Evolutionary conservation across 1,140 invertebrate species (phyloP).

Genomic region (Neodiprion virginianus): DNA sequence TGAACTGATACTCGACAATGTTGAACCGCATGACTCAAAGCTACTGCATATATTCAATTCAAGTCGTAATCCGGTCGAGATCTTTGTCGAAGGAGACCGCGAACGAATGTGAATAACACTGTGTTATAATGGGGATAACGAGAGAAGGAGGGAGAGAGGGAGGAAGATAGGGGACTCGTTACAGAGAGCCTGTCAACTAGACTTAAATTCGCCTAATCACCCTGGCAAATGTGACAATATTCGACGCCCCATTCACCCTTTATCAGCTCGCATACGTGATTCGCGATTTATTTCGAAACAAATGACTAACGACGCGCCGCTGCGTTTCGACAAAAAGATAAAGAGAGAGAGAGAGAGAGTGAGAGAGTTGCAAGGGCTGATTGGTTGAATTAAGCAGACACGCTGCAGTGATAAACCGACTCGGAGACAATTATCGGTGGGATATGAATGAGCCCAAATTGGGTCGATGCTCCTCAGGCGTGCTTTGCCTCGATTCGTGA

Average conservation of each 20-base stretch:
- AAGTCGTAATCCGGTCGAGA: too few species aligned
- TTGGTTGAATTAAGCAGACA: slow-evolving; percentile 50
- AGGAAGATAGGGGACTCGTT: neutral
- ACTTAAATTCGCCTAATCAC: slow-evolving; percentile 26
- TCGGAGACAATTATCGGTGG: slow-evolving; percentile 53
- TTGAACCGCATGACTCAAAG: too few species aligned
- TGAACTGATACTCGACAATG: too few species aligned
- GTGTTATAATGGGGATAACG: neutral
- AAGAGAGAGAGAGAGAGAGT: too few species aligned
- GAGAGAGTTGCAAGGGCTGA: slow-evolving; percentile 28
- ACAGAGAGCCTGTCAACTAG: slow-evolving; percentile 17
- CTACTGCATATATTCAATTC: too few species aligned
- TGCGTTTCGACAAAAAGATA: slow-evolving; percentile 14
- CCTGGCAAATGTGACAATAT: slow-evolving; percentile 27
- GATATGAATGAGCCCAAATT: slow-evolving; percentile 58
- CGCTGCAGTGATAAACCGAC: slow-evolving; percentile 26
- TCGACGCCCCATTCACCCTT: slow-evolving; percentile 32
- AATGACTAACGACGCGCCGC: slow-evolving; percentile 50
- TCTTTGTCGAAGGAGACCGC: too few species aligned
- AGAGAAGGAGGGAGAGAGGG: too few species aligned
- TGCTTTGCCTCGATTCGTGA: too few species aligned
- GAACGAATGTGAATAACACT: too few species aligned
- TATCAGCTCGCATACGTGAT: slow-evolving; percentile 24
- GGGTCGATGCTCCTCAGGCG: slow-evolving; percentile 23
- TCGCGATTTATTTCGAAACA: slow-evolving; percentile 48